Evolutionary conservation across 2,797 vertebrate genomes (phyloP), one percentile per base, ranked within the genome.

Genomic region (Taeniopygia guttata): DNA sequence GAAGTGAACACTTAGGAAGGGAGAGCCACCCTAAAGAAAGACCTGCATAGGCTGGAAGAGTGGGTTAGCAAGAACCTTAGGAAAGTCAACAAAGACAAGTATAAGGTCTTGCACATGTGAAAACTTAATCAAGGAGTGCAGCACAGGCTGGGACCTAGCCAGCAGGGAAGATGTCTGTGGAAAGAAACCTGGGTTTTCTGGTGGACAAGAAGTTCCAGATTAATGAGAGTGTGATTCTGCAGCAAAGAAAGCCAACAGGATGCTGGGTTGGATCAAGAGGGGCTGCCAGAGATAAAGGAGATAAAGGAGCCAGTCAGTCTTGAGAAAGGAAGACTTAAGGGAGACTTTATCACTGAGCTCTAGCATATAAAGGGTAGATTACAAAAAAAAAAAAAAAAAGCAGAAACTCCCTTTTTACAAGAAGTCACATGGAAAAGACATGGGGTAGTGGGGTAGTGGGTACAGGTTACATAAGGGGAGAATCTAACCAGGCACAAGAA

Each of bases 91-190:
- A 51, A 43, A 49, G 27, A 20, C 9, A 18, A 38, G 14, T 30
- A 32, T 38, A 26, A 83, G 11, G 7, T 51, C 63, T 69, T 34
- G 23, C 25, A 89, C 21, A 7, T 40, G 17, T 29, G 29, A 51
- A 76, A 83, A 69, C 10, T n/a, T 63, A 25, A 69, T 26, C 14
- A 62, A 51, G 21, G 22, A 27, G 3, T 13, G 40, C 30, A 81
- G 30, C 30, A 60, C 40, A 42, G 29, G 11, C 36, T 63, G 49
- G 19, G 12, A 45, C 25, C 49, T 56, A 56, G 29, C 8, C 30
- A 62, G 12, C 36, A 56, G 12, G 14, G 25, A 56, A 56, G 16
- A 70, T 0, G 0, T 58, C 27, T n/a, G 6, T 30, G 20, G 25
- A 45, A 38, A 63, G 29, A 52, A 73, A 67, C 21, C 6, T 60